Evolutionary conservation across 2,888 invertebrate species (phyloP).

Genomic region (Callyntrura guangdongensis): DNA sequence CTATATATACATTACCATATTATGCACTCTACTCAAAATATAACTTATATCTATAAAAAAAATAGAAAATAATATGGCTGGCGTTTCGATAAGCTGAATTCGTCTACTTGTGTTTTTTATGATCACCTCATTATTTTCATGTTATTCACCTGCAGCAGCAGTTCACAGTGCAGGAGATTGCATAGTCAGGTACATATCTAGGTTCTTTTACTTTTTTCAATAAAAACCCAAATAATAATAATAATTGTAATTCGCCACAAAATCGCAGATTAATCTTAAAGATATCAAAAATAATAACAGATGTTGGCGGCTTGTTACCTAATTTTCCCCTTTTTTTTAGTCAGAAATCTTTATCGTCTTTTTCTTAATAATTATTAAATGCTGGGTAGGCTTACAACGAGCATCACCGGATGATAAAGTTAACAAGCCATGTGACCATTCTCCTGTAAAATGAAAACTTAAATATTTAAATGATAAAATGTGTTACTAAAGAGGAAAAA

Average conservation of each 20-base stretch:
- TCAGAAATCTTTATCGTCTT: constrained; percentile 1
- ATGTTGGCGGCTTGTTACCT: constrained; percentile 65
- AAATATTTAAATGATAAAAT: constrained; percentile 10
- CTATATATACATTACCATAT: not conserved
- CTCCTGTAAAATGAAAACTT: constrained; percentile 20
- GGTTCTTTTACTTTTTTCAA: constrained; percentile 7
- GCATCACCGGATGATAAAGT: constrained; percentile 46
- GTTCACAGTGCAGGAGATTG: not conserved
- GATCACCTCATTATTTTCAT: constrained; percentile 57
- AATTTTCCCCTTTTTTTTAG: not conserved
- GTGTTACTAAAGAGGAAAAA: not conserved
- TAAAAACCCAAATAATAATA: constrained; percentile 27
- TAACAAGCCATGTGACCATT: constrained; percentile 42
- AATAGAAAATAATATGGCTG: not conserved
- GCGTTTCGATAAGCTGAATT: constrained; percentile 1
- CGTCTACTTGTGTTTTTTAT: constrained; percentile 17
- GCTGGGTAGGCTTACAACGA: not conserved
- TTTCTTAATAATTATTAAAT: constrained; percentile 31
- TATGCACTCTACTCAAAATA: too few relatives aligned
- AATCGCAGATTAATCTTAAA: constrained; percentile 49
- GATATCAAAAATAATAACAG: constrained; percentile 46
- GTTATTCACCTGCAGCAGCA: not conserved
- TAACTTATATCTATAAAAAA: constrained; percentile 17
- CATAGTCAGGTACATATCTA: not conserved
- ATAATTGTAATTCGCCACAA: constrained; percentile 30